phyloP scores from a whole-genome alignment of 1,140 invertebrate genomes.

The Tribolium madens region DNA sequence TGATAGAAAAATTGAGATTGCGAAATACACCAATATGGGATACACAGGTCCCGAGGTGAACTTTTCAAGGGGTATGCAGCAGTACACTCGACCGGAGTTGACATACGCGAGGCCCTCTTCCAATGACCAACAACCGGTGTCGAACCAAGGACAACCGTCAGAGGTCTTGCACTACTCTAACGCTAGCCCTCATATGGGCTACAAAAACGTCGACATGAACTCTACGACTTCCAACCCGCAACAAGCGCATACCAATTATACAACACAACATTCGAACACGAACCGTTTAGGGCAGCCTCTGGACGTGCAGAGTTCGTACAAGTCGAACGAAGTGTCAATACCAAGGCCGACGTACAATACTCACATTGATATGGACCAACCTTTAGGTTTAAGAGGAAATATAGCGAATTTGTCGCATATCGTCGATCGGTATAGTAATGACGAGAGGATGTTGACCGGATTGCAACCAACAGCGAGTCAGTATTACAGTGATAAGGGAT shows the following conservation, averaged over 20 bases:
- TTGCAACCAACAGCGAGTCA: slow-evolving; percentile 60
- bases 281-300: slow-evolving; percentile 44
- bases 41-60: slow-evolving; percentile 58
- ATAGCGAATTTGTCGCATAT: slow-evolving; percentile 72
- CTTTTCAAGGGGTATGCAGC: slow-evolving; percentile 54
- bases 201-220: slow-evolving; percentile 49
- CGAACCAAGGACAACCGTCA: slow-evolving; percentile 27
- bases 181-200: slow-evolving; percentile 46
- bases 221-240: slow-evolving; percentile 30
- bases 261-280: slow-evolving; percentile 10
- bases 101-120: slow-evolving; percentile 50
- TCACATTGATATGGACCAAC: slow-evolving; percentile 58
- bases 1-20: slow-evolving; percentile 60
- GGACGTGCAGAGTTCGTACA: slow-evolving; percentile 49
- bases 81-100: slow-evolving; percentile 53
- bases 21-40: slow-evolving; percentile 63
- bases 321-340: slow-evolving; percentile 53
- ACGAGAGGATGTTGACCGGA: slow-evolving; percentile 68
- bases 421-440: slow-evolving; percentile 70
- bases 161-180: slow-evolving; percentile 50
- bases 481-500: slow-evolving; percentile 67
- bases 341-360: slow-evolving; percentile 57
- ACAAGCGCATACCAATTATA: slow-evolving; percentile 35
- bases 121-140: slow-evolving; percentile 48
- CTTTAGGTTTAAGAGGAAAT: slow-evolving; percentile 66